A percentile compares a stretch with the other conserved stretches of the same genome.
These are phyloP conservation scores for Xenus cinereus DNA, from an alignment of 2,113 vertebrate genomes.

Conservation along the genomic window DNA sequence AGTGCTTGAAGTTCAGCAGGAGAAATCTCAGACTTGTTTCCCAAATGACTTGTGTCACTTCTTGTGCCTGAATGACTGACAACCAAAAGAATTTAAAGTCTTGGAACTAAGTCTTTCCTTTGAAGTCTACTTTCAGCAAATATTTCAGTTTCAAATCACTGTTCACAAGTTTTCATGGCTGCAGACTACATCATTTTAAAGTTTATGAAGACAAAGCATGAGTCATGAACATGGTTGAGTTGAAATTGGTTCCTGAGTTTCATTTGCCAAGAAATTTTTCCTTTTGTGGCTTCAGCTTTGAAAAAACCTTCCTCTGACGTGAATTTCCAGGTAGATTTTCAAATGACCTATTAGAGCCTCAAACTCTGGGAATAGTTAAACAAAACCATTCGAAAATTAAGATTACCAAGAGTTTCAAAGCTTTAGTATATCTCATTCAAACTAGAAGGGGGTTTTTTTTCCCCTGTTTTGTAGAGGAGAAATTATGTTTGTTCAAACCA, in stretches of 20 bases:
- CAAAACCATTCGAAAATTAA: neutral
- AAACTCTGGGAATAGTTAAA: neutral
- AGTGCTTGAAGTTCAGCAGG: neutral
- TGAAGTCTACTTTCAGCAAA: neutral
- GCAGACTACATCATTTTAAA: neutral
- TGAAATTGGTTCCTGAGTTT: neutral
- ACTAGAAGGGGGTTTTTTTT: fast-evolving
- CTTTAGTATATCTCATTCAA: neutral
- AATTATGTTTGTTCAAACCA: neutral
- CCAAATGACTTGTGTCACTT: neutral
- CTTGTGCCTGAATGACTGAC: slow-evolving; percentile 1
- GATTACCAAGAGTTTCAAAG: neutral
- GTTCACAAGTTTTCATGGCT: neutral
- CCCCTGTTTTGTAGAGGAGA: neutral
- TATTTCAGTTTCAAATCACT: slow-evolving; percentile 1
- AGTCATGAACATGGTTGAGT: neutral
- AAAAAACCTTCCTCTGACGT: neutral
- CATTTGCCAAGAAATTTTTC: neutral
- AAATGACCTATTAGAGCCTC: neutral
- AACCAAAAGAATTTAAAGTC: neutral
- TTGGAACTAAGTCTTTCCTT: neutral
- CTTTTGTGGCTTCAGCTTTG: neutral
- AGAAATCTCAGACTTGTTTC: neutral
- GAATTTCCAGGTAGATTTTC: neutral
- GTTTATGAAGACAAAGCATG: neutral